Percentiles rank a stretch among this genome's conserved stretches.
Conservation (phyloP, 2,113 vertebrate species). For the Aptenodytes patagonicus region DNA sequence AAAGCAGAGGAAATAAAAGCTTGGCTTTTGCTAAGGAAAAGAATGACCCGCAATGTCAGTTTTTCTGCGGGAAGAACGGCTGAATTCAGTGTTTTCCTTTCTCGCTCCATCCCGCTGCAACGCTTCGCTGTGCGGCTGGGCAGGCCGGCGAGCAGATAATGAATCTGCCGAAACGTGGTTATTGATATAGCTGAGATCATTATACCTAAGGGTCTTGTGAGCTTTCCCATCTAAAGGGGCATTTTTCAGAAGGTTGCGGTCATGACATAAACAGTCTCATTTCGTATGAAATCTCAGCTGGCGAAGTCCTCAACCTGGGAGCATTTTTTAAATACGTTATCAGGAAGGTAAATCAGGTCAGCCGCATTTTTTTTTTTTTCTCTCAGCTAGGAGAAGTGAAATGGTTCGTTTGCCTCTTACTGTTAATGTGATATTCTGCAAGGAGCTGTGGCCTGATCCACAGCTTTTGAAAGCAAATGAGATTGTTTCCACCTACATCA, state of each 20-base stretch:
- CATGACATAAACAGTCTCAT: conserved; percentile 45
- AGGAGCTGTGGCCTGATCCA: neutral
- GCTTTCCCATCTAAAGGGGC: conserved; percentile 28
- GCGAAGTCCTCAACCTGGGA: neutral
- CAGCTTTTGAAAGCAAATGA: neutral
- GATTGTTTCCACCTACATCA: neutral
- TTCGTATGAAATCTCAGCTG: neutral
- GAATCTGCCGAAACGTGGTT: conserved; percentile 56
- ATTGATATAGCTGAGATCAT: conserved; percentile 53
- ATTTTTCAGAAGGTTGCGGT: conserved; percentile 24
- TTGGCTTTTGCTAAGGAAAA: conserved; percentile 17
- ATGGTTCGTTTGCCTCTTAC: conserved; percentile 31
- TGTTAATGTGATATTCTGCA: neutral
- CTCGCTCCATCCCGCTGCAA: neutral
- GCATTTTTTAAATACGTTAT: conserved; percentile 19
- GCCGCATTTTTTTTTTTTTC: neutral
- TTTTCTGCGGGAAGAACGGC: neutral
- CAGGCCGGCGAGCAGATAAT: conserved; percentile 17
- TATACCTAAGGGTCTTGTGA: conserved; percentile 34
- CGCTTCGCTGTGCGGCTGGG: neutral
- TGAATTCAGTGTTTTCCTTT: conserved; percentile 40
- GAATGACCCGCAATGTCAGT: conserved; percentile 21
- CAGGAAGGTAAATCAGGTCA: conserved; percentile 55
- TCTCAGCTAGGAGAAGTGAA: neutral
- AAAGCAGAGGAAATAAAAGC: conserved; percentile 37